Evolutionary conservation across 2,888 invertebrate genomes (phyloP).

Genomic region (Parasteatoda lunata): DNA sequence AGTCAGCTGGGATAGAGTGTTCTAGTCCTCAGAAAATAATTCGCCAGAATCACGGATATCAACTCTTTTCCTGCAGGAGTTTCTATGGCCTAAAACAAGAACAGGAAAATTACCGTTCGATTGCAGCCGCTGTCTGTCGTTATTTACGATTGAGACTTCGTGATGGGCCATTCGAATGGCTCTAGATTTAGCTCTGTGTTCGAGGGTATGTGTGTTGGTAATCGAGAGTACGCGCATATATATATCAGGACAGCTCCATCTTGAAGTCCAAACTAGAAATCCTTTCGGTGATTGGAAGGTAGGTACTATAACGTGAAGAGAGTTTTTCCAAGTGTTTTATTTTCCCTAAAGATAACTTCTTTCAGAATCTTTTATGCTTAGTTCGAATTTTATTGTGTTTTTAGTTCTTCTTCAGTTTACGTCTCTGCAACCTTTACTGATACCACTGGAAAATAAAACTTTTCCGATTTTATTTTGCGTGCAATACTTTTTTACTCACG

Average conservation of each 20-base stretch:
- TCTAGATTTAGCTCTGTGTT: constrained; percentile 6
- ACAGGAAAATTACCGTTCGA: constrained; percentile 28
- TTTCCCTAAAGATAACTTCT: background rate
- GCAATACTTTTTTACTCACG: no score
- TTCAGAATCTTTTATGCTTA: background rate
- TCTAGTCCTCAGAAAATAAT: constrained; percentile 24
- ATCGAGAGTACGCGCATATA: constrained; percentile 2
- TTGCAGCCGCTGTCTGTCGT: constrained; percentile 20
- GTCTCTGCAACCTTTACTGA: background rate
- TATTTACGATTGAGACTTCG: constrained; percentile 35
- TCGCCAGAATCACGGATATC: constrained; percentile 19
- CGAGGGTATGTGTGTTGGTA: background rate
- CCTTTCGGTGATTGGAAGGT: constrained; percentile 28
- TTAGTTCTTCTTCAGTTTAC: background rate
- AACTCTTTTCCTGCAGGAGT: background rate
- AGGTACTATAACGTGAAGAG: background rate
- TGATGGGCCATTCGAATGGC: constrained; percentile 20
- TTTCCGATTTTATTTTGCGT: background rate
- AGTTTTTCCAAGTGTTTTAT: background rate
- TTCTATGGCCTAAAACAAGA: constrained; percentile 7
- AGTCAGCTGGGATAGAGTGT: constrained; percentile 2
- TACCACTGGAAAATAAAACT: background rate
- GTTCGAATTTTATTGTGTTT: background rate
- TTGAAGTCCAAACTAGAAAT: background rate
- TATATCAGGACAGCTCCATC: constrained; percentile 23